Evolutionary conservation across 2,888 invertebrate species (phyloP).

Genomic region (Torymus auratus): DNA sequence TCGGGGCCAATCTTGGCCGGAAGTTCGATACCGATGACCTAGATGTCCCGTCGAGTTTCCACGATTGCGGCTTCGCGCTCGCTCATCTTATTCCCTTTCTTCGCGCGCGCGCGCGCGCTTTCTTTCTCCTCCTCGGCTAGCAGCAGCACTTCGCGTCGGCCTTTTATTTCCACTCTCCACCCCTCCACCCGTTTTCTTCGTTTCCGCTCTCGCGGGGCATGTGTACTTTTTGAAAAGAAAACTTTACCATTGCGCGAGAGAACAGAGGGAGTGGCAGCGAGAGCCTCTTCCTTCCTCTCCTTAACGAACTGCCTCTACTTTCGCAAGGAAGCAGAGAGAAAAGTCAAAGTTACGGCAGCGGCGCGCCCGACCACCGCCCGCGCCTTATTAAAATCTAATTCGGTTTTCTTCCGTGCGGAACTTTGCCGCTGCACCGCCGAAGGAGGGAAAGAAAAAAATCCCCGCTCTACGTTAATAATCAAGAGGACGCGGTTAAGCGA

Average conservation of each 20-base stretch:
- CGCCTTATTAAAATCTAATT: slow-evolving; percentile 41
- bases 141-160: background rate
- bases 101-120: slow-evolving; percentile 8
- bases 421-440: background rate
- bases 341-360: background rate
- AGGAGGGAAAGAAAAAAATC: background rate
- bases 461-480: no score
- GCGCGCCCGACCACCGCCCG: background rate
- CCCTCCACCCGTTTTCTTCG: background rate
- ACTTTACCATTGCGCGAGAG: slow-evolving; percentile 7
- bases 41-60: slow-evolving; percentile 59
- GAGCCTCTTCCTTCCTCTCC: slow-evolving; percentile 1
- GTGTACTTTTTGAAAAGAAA: slow-evolving; percentile 43
- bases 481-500: background rate
- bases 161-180: slow-evolving; percentile 1
- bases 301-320: slow-evolving; percentile 18
- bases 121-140: background rate
- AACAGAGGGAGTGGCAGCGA: no score
- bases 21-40: slow-evolving; percentile 61
- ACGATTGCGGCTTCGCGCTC: slow-evolving; percentile 44
- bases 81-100: background rate
- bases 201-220: background rate
- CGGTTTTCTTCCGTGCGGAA: slow-evolving; percentile 10
- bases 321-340: background rate
- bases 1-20: slow-evolving; percentile 62